Percentiles rank a stretch among this genome's conserved stretches.
Conservation (phyloP, 2,797 vertebrate species). For the Iguana delicatissima region DNA sequence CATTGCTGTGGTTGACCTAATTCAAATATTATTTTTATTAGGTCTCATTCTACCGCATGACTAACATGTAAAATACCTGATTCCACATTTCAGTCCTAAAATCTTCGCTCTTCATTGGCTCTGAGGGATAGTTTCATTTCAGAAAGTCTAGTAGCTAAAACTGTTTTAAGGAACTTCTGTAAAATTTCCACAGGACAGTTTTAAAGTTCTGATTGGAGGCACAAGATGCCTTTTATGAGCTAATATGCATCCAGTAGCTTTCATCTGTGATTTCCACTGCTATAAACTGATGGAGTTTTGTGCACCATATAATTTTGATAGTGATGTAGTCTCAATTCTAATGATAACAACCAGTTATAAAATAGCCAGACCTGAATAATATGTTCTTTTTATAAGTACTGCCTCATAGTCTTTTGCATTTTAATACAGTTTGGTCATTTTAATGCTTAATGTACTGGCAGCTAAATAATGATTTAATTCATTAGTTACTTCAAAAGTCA, state of each 20-base stretch:
- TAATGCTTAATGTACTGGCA: constrained; percentile 44
- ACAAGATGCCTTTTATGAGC: constrained; percentile 9
- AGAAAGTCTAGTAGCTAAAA: not conserved
- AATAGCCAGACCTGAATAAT: constrained; percentile 49
- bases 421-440: constrained; percentile 34
- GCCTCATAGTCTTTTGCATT: constrained; percentile 33
- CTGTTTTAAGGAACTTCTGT: not conserved
- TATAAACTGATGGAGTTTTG: constrained; percentile 42
- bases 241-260: constrained; percentile 37
- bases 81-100: not conserved
- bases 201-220: constrained; percentile 20
- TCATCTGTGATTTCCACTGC: constrained; percentile 33
- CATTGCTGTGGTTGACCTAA: not conserved
- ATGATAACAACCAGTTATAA: constrained; percentile 53
- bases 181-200: constrained; percentile 4
- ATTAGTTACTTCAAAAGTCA: constrained; percentile 34
- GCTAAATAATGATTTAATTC: constrained; percentile 44
- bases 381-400: constrained; percentile 46
- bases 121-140: not conserved
- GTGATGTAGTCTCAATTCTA: constrained; percentile 37
- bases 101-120: not conserved
- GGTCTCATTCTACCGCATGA: not conserved
- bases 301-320: constrained; percentile 49
- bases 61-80: not conserved
- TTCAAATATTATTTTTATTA: not conserved